These are phyloP conservation scores for Limosa lapponica DNA, from an alignment of 2,797 vertebrate genomes.

Conservation along the genomic window DNA sequence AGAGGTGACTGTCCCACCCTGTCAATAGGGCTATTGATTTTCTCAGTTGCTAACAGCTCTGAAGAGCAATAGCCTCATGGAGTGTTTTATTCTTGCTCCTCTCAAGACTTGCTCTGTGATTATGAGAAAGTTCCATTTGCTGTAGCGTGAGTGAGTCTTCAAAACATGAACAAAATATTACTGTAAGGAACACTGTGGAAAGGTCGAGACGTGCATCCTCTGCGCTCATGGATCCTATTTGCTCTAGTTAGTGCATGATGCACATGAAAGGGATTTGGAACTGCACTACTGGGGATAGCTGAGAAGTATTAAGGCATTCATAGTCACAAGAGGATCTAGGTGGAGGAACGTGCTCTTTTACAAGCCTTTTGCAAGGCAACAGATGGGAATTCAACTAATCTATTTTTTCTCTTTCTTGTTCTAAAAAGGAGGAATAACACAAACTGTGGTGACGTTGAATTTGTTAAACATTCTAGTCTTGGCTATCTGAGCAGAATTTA, in stretches of 20 bases:
- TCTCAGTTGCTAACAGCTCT: not conserved
- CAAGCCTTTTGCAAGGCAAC: not conserved
- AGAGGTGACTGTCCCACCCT: not conserved
- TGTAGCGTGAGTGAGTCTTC: not conserved
- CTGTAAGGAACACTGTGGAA: not conserved
- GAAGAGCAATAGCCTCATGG: not conserved
- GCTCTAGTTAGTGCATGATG: not conserved
- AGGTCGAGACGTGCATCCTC: not conserved
- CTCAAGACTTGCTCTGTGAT: not conserved
- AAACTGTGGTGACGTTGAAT: not conserved
- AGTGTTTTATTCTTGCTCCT: not conserved
- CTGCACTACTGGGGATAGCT: rapidly evolving
- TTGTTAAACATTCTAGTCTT: not conserved
- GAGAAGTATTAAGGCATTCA: not conserved
- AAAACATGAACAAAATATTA: not conserved
- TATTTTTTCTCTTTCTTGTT: not conserved
- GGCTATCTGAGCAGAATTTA: not conserved
- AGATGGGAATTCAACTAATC: not conserved
- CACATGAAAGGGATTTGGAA: not conserved
- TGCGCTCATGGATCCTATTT: not conserved
- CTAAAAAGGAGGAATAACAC: not conserved
- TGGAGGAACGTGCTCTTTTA: not conserved
- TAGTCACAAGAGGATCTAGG: not conserved
- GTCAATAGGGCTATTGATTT: not conserved
- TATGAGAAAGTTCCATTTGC: not conserved